Conservation (phyloP, 2,888 invertebrate species). For the Salpingus planirostris region DNA sequence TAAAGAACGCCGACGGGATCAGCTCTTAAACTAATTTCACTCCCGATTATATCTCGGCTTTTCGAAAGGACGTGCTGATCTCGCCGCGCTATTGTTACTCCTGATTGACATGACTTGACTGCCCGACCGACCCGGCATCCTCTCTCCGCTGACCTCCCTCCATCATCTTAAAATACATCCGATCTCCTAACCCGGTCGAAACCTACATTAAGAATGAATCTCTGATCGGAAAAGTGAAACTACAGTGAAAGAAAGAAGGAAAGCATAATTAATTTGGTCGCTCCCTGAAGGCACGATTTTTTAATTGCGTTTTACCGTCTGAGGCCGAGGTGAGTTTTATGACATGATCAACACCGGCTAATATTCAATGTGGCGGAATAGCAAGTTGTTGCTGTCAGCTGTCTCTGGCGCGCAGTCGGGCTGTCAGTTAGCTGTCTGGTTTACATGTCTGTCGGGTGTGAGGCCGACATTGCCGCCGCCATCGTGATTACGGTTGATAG, state of each 20-base stretch:
- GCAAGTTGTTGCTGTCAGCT: constrained; percentile 44
- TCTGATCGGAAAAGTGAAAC: no score
- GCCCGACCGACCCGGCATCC: constrained; percentile 4
- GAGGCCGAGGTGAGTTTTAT: constrained; percentile 18
- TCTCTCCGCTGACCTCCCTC: not conserved
- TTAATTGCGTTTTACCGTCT: no score
- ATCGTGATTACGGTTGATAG: constrained; percentile 35
- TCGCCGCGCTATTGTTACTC: constrained; percentile 11
- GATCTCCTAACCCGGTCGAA: no score
- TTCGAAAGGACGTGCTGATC: constrained; percentile 13
- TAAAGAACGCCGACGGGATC: constrained; percentile 20
- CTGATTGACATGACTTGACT: constrained; percentile 15
- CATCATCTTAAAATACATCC: no score
- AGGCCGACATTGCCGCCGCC: constrained; percentile 32
- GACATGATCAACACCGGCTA: constrained; percentile 35
- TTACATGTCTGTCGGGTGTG: constrained; percentile 40
- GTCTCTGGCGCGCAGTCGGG: constrained; percentile 43
- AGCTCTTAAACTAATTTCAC: constrained; percentile 19
- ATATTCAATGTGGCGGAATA: constrained; percentile 44
- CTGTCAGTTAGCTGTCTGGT: constrained; percentile 50
- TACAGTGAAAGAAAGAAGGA: no score
- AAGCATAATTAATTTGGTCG: no score
- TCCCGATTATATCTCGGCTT: constrained; percentile 16
- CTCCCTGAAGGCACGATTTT: no score
- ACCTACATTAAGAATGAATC: no score